Percentiles rank a stretch among this genome's conserved stretches.
These are phyloP conservation scores for Polymixis flavicincta DNA, from an alignment of 2,888 invertebrate species.

Conservation along the genomic window DNA sequence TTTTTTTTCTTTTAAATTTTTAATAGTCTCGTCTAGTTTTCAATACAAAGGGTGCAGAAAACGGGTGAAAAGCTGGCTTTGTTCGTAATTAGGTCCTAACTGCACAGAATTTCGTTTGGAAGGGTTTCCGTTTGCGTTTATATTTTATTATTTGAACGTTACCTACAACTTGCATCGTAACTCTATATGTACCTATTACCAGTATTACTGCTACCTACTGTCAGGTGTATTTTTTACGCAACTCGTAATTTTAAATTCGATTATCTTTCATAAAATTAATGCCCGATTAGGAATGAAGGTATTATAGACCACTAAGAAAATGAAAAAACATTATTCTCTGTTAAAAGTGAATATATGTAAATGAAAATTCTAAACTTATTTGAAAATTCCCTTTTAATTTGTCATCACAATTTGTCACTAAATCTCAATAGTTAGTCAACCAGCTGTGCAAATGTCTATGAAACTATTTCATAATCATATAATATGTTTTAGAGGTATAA, in stretches of 20 bases:
- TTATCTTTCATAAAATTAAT: slow-evolving; percentile 19
- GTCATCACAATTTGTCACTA: slow-evolving; percentile 37
- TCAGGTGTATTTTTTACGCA: slow-evolving; percentile 18
- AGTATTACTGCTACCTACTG: background rate
- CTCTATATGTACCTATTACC: too few relatives aligned
- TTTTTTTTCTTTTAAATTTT: background rate
- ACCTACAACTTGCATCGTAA: slow-evolving; percentile 3
- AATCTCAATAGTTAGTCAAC: slow-evolving; percentile 51
- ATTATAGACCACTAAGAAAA: background rate
- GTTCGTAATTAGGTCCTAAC: too few relatives aligned
- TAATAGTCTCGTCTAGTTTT: background rate
- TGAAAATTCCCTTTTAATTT: slow-evolving; percentile 31
- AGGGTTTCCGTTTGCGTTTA: background rate
- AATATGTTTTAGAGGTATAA: slow-evolving; percentile 74
- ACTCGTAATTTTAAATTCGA: slow-evolving; percentile 21
- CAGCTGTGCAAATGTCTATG: slow-evolving; percentile 75
- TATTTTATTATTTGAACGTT: background rate
- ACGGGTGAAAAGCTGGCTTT: background rate
- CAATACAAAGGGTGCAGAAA: background rate
- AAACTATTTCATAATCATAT: slow-evolving; percentile 78
- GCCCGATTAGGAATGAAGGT: slow-evolving; percentile 6
- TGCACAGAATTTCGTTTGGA: background rate
- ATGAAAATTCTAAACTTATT: background rate
- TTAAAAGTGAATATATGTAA: background rate
- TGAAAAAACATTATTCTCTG: too few relatives aligned